phyloP scores from a whole-genome alignment of 2,113 vertebrate species.

The Channa maculata region DNA sequence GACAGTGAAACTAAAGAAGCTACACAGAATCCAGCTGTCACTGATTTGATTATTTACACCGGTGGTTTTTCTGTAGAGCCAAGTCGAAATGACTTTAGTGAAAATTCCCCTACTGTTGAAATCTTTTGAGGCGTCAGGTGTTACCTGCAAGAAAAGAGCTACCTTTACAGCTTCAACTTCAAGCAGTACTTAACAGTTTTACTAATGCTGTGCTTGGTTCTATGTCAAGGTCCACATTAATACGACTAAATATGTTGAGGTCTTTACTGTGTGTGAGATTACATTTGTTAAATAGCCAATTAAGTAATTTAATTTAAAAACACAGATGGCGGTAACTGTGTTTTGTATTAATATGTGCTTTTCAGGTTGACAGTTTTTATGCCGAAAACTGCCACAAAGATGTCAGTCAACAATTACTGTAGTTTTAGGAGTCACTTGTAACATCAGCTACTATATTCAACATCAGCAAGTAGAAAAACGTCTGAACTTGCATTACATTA shows the following conservation, averaged over 20 bases:
- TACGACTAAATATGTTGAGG: neutral
- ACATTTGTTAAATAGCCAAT: too few species aligned
- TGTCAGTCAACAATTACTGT: too few species aligned
- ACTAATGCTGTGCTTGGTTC: conserved; percentile 7
- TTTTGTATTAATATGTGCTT: too few species aligned
- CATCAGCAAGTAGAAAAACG: too few species aligned
- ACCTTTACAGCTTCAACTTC: neutral
- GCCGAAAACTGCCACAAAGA: too few species aligned
- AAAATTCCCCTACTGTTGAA: neutral
- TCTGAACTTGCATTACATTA: too few species aligned
- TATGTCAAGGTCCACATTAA: conserved; percentile 1
- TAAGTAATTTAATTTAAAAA: too few species aligned
- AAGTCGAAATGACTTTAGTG: neutral
- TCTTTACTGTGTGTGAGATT: neutral
- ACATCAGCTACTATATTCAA: too few species aligned
- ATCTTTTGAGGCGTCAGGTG: neutral
- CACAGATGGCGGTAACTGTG: too few species aligned
- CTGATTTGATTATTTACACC: neutral
- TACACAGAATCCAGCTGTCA: neutral
- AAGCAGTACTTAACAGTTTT: conserved; percentile 1
- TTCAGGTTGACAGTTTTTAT: too few species aligned
- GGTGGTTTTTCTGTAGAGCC: neutral
- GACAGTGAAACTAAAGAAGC: conserved; percentile 1
- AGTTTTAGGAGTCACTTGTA: too few species aligned
- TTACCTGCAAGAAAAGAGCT: neutral